A percentile compares a stretch with the other conserved stretches of the same genome.
phyloP scores from a whole-genome alignment of 2,113 vertebrate genomes.

The Perccottus glenii region DNA sequence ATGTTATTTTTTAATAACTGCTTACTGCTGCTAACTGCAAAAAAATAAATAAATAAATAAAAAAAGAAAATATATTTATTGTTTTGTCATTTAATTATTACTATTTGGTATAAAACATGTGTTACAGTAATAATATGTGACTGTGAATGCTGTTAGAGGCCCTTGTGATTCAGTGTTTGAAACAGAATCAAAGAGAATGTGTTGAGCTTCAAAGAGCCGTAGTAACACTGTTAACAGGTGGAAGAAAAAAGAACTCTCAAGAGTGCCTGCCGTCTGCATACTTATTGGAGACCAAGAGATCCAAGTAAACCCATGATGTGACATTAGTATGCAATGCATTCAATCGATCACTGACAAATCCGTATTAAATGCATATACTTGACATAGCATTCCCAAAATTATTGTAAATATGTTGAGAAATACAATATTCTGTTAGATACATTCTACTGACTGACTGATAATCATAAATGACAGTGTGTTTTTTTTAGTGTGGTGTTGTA shows the following conservation, averaged over 20 bases:
- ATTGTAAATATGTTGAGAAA: not conserved
- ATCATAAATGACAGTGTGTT: conserved; percentile 37
- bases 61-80: conserved; percentile 17
- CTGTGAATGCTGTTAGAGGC: too few relatives aligned
- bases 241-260: not conserved
- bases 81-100: not conserved
- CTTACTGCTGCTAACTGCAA: conserved; percentile 2
- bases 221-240: not conserved
- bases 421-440: not conserved
- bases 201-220: not conserved
- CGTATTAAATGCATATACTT: too few relatives aligned
- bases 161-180: conserved; percentile 11
- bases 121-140: not conserved
- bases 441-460: conserved; percentile 8
- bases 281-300: too few relatives aligned
- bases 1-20: not conserved
- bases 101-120: not conserved
- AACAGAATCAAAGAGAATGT: conserved; percentile 8
- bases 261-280: too few relatives aligned
- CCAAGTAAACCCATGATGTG: too few relatives aligned
- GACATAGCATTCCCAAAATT: not conserved
- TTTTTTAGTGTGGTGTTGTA: conserved; percentile 18
- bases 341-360: too few relatives aligned
- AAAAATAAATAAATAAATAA: too few relatives aligned
- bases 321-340: too few relatives aligned